A percentile compares a stretch with the other conserved stretches of the same genome.
phyloP scores from a whole-genome alignment of 2,888 invertebrate genomes.

The Saturnia japonica region DNA sequence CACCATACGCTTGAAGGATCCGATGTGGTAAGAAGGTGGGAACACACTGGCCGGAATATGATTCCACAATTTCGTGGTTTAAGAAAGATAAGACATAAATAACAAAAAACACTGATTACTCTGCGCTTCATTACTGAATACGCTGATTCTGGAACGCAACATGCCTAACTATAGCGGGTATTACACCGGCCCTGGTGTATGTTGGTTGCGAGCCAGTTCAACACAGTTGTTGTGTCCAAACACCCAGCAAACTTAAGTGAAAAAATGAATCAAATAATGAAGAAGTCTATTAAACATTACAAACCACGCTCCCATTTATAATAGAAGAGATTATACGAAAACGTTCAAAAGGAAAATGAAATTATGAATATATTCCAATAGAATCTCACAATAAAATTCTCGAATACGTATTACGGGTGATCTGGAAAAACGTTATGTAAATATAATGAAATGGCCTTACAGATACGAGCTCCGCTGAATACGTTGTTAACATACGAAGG shows the following conservation, averaged over 20 bases:
- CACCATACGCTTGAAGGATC: too few relatives aligned
- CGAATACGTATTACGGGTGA: constrained; percentile 29
- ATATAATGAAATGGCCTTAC: constrained; percentile 59
- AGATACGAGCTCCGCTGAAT: constrained; percentile 47
- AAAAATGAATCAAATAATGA: background rate
- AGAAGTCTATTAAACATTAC: constrained; percentile 1
- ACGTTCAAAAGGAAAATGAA: constrained; percentile 19
- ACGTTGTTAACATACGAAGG: constrained; percentile 66
- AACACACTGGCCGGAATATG: too few relatives aligned
- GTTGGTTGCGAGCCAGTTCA: too few relatives aligned
- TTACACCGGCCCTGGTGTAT: too few relatives aligned
- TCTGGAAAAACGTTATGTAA: constrained; percentile 52
- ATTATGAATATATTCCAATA: constrained; percentile 30
- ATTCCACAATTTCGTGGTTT: too few relatives aligned
- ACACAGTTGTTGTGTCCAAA: too few relatives aligned
- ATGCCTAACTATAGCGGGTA: too few relatives aligned
- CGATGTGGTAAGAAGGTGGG: too few relatives aligned
- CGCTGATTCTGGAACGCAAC: too few relatives aligned
- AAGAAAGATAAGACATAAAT: too few relatives aligned
- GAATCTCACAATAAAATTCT: constrained; percentile 31
- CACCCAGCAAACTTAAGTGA: background rate
- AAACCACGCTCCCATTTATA: background rate
- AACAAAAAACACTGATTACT: too few relatives aligned
- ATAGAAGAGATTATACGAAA: background rate
- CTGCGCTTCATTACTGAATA: too few relatives aligned